Conservation (phyloP, 2,113 vertebrate genomes). For the Addax nasomaculatus region DNA sequence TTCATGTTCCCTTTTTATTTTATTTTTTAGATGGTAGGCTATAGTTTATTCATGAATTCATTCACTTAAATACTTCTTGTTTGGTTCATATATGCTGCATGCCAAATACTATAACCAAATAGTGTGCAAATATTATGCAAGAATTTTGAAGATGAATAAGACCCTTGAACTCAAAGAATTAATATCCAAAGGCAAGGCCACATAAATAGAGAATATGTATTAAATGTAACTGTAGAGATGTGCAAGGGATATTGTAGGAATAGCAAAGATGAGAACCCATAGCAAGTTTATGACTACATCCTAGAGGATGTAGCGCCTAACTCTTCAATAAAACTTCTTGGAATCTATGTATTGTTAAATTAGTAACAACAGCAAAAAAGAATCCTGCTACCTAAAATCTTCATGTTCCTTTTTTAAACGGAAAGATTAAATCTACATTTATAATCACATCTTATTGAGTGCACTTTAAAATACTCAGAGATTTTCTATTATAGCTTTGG, state of each 20-base stretch:
- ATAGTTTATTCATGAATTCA: slow-evolving; percentile 13
- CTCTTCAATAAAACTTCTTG: neutral
- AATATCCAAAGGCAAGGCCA: neutral
- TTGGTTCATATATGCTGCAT: neutral
- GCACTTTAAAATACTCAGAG: neutral
- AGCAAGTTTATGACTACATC: neutral
- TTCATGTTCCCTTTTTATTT: neutral
- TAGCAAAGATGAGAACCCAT: neutral
- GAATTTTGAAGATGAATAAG: neutral
- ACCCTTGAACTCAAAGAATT: neutral
- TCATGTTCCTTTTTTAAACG: neutral
- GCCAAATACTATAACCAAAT: neutral
- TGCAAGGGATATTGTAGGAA: neutral
- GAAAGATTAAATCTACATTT: neutral
- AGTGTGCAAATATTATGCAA: neutral
- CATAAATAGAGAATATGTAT: neutral
- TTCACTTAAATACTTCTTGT: neutral
- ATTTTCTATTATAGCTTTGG: neutral
- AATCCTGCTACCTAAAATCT: neutral
- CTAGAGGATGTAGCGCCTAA: neutral
- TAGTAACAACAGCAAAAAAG: neutral
- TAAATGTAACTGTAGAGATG: neutral
- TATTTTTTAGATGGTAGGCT: neutral
- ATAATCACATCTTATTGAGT: neutral
- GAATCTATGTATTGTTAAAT: neutral